These are phyloP conservation scores for Heterotilapia buettikoferi DNA, from an alignment of 2,113 vertebrate species.

Conservation along the genomic window DNA sequence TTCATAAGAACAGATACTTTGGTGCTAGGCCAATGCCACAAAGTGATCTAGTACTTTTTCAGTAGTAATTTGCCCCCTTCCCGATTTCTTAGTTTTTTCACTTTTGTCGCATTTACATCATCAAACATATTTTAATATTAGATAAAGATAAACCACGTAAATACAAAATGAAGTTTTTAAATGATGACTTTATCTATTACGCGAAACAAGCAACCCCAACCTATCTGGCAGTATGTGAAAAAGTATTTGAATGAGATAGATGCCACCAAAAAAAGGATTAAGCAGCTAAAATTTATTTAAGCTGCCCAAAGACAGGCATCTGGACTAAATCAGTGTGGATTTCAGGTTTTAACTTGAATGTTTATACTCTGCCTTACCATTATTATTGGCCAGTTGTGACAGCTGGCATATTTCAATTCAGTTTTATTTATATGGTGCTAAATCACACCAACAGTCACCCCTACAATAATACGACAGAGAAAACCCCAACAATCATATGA, in stretches of 20 bases:
- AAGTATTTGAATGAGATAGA: neutral
- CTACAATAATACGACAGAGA: neutral
- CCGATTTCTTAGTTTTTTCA: neutral
- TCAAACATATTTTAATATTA: neutral
- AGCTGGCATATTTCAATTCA: neutral
- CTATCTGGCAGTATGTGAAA: neutral
- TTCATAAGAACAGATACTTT: neutral
- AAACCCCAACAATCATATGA: neutral
- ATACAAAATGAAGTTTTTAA: neutral
- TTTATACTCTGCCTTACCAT: neutral
- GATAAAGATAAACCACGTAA: neutral
- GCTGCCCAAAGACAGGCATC: neutral
- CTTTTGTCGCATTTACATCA: neutral
- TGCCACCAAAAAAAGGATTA: neutral
- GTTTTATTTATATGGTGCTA: neutral
- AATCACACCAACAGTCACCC: neutral
- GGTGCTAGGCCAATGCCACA: neutral
- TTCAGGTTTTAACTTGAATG: neutral
- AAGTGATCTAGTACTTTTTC: neutral
- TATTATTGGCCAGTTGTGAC: neutral
- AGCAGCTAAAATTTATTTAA: neutral
- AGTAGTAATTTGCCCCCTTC: neutral
- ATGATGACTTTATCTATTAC: neutral
- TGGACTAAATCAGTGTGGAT: neutral
- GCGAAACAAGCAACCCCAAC: neutral